These are phyloP conservation scores for Peromyscus attwateri DNA, from an alignment of 2,797 vertebrate species.

Conservation along the genomic window DNA sequence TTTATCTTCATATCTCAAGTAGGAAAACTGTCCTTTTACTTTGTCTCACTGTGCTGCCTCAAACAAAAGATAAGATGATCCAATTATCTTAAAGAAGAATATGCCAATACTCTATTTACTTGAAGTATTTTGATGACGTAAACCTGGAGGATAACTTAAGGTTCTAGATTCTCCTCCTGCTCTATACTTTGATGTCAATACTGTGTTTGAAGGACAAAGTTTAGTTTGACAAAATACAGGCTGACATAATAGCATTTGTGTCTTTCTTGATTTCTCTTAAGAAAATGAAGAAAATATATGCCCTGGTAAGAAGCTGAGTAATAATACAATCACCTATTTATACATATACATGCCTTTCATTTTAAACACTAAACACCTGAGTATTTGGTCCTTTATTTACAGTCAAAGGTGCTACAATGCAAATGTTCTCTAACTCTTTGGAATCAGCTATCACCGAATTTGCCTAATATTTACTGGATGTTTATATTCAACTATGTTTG, in stretches of 20 bases:
- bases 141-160: neutral
- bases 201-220: conserved; percentile 57
- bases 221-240: neutral
- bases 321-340: conserved; percentile 46
- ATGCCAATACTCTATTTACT: neutral
- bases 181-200: neutral
- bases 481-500: neutral
- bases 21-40: neutral
- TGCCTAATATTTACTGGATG: neutral
- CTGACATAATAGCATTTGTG: conserved; percentile 58
- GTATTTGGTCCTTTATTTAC: conserved; percentile 36
- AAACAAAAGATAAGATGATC: conserved; percentile 19
- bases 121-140: conserved; percentile 59
- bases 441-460: conserved; percentile 43
- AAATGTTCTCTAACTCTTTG: conserved; percentile 22
- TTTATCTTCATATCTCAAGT: neutral
- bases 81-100: conserved; percentile 37
- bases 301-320: neutral
- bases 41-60: neutral
- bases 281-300: neutral
- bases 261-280: conserved; percentile 44
- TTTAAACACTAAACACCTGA: conserved; percentile 68
- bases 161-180: neutral
- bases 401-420: neutral
- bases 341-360: conserved; percentile 28